Evolutionary conservation across 2,888 invertebrate genomes (phyloP).

Genomic region (Bellardia bayeri): DNA sequence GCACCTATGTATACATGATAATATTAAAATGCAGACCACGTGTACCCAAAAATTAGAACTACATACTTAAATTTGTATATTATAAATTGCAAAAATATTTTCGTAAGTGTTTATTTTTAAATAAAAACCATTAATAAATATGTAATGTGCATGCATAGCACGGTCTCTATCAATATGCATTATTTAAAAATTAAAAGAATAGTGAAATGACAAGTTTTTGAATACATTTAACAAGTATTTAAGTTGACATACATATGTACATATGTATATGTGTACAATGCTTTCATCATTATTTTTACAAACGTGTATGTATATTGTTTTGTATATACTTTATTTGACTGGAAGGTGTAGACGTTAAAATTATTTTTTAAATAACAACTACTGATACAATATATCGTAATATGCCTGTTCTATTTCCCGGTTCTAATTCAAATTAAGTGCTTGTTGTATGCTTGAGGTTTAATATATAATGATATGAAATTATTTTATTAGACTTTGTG

Average conservation of each 20-base stretch:
- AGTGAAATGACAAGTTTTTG: background rate
- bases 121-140: no score
- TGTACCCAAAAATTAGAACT: no score
- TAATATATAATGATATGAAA: constrained; percentile 1
- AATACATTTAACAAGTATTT: background rate
- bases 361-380: constrained; percentile 1
- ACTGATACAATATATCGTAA: constrained; percentile 23
- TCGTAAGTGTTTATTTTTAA: no score
- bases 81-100: no score
- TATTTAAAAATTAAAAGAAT: background rate
- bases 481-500: constrained; percentile 35
- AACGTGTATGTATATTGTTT: background rate
- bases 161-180: background rate
- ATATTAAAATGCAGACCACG: no score
- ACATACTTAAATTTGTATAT: no score
- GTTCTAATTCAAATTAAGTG: constrained; percentile 12
- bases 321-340: background rate
- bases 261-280: background rate
- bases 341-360: background rate
- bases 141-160: no score
- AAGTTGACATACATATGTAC: background rate
- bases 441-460: background rate
- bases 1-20: no score
- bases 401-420: background rate
- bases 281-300: background rate